Percentiles rank a stretch among this genome's conserved stretches.
Conservation (phyloP, 2,113 vertebrate species). For the Pelobates fuscus region DNA sequence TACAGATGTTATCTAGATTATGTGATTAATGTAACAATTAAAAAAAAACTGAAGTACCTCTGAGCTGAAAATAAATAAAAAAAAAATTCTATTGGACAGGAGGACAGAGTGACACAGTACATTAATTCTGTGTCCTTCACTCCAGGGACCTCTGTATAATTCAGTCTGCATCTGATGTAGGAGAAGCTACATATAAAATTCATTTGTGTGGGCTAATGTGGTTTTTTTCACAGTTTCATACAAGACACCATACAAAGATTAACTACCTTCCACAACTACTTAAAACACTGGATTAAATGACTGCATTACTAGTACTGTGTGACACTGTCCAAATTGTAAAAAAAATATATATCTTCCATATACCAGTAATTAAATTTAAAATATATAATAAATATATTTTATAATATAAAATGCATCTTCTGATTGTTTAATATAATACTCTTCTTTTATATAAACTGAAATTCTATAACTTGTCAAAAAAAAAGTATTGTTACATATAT, state of each 20-base stretch:
- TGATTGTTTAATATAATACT: no score
- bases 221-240: constrained; percentile 61
- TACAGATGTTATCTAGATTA: no score
- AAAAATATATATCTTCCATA: no score
- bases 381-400: no score
- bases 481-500: no score
- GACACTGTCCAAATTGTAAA: no score
- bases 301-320: constrained; percentile 24
- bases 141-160: constrained; percentile 77
- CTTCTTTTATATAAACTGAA: no score
- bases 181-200: constrained; percentile 76
- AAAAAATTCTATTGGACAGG: constrained; percentile 72
- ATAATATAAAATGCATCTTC: no score
- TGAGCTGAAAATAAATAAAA: constrained; percentile 47
- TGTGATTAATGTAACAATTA: constrained; percentile 74
- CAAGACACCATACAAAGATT: constrained; percentile 66
- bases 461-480: no score
- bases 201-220: constrained; percentile 71
- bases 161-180: constrained; percentile 74
- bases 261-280: constrained; percentile 67
- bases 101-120: constrained; percentile 72
- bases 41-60: constrained; percentile 67
- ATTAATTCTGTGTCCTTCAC: constrained; percentile 83
- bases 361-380: no score
- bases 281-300: constrained; percentile 61